Conservation (phyloP, 2,797 vertebrate genomes). For the Todus mexicanus region DNA sequence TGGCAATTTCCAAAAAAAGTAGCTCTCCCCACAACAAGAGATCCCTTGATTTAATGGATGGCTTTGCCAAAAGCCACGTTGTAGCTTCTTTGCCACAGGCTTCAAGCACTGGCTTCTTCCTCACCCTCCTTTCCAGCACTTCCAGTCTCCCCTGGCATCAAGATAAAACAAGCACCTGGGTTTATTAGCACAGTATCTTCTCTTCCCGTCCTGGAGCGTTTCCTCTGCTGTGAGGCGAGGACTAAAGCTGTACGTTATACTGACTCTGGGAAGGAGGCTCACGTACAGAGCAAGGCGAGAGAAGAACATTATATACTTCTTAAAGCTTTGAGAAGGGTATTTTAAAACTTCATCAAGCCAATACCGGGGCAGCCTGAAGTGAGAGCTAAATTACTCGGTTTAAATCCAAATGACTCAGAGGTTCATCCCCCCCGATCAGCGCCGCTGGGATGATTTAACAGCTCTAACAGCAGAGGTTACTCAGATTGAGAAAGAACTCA, state of each 20-base stretch:
- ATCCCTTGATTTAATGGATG: background rate
- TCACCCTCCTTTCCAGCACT: background rate
- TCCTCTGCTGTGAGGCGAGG: background rate
- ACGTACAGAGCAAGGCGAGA: background rate
- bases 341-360: background rate
- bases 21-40: background rate
- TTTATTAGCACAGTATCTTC: background rate
- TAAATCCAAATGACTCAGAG: constrained; percentile 46
- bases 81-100: background rate
- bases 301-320: background rate
- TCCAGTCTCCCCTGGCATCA: background rate
- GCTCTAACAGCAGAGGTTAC: constrained; percentile 18
- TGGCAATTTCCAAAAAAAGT: background rate
- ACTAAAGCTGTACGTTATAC: background rate
- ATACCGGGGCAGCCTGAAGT: background rate
- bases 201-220: background rate
- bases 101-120: background rate
- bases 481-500: background rate
- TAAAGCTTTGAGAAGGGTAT: background rate
- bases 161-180: background rate
- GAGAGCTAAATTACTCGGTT: background rate
- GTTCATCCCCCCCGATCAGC: background rate
- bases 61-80: constrained; percentile 29
- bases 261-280: background rate
- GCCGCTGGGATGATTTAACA: constrained; percentile 6